phyloP scores from a whole-genome alignment of 2,113 vertebrate species.

The Neopipo cinnamomea region DNA sequence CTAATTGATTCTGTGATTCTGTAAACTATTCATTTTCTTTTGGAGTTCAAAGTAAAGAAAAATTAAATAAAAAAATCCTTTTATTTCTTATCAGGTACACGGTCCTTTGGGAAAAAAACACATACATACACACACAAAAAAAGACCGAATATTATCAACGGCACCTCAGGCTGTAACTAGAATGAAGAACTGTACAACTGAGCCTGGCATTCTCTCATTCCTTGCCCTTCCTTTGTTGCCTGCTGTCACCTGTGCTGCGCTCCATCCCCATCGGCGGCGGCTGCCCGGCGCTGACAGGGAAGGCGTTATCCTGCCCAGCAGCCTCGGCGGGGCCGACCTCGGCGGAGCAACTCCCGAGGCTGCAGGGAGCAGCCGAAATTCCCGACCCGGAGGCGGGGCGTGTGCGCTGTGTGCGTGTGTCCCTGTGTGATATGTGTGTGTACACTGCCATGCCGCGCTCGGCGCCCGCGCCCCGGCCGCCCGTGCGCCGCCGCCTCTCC shows the following conservation, averaged over 20 bases:
- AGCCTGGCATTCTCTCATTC: background rate
- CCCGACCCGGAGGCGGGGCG: constrained; percentile 4
- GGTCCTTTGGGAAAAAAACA: too few species aligned
- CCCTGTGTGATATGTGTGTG: background rate
- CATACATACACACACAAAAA: background rate
- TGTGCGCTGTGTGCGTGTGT: background rate
- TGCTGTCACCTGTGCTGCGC: constrained; percentile 28
- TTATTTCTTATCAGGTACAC: background rate
- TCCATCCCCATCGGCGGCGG: background rate
- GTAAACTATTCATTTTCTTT: background rate
- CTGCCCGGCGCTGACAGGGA: background rate
- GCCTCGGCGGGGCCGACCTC: background rate
- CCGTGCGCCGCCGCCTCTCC: background rate
- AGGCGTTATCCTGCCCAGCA: background rate
- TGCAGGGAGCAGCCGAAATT: constrained; percentile 5
- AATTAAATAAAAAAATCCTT: background rate
- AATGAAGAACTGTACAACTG: background rate
- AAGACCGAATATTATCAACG: background rate
- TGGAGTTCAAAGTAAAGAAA: background rate
- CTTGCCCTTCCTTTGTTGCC: constrained; percentile 48
- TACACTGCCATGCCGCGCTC: constrained; percentile 9
- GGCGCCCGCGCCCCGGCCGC: background rate
- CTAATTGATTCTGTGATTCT: background rate
- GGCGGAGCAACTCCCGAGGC: background rate
- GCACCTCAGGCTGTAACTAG: background rate